Conservation (phyloP, 2,113 vertebrate genomes). For the Thinocorus orbignyianus region DNA sequence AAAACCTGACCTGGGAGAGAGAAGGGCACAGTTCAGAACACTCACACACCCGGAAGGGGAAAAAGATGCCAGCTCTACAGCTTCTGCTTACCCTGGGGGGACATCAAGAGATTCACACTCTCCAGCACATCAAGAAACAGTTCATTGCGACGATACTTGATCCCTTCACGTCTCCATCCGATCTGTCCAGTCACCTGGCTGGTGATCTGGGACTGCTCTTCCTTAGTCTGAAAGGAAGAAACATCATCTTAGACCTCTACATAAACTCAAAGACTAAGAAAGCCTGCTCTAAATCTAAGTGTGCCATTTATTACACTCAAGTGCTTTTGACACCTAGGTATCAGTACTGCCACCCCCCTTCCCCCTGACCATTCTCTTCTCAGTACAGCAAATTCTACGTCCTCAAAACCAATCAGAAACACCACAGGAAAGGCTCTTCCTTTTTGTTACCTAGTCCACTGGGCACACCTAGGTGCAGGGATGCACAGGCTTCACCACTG, state of each 20-base stretch:
- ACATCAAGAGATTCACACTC: conserved; percentile 98
- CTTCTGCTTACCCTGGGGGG: conserved; percentile 86
- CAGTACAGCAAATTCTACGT: neutral
- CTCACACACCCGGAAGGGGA: neutral
- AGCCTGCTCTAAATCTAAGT: neutral
- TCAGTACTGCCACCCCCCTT: neutral
- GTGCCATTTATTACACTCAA: neutral
- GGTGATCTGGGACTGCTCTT: conserved; percentile 99
- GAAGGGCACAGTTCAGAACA: neutral
- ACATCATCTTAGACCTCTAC: neutral
- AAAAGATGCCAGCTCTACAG: neutral
- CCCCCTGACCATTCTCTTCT: neutral
- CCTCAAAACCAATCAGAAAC: neutral
- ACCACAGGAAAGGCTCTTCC: neutral
- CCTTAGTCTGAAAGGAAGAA: conserved; percentile 87
- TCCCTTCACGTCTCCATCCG: conserved; percentile 97
- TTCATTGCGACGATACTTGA: conserved; percentile 98
- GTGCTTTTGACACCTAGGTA: neutral
- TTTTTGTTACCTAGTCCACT: neutral
- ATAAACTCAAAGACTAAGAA: neutral
- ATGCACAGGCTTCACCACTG: neutral
- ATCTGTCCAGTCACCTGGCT: conserved; percentile 99
- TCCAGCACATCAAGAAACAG: conserved; percentile 98
- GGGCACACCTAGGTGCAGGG: neutral
- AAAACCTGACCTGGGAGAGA: conserved; percentile 89